Evolutionary conservation across 2,113 vertebrate genomes (phyloP), one percentile per base, ranked within the genome.

Genomic region (Tyrannus savana): DNA sequence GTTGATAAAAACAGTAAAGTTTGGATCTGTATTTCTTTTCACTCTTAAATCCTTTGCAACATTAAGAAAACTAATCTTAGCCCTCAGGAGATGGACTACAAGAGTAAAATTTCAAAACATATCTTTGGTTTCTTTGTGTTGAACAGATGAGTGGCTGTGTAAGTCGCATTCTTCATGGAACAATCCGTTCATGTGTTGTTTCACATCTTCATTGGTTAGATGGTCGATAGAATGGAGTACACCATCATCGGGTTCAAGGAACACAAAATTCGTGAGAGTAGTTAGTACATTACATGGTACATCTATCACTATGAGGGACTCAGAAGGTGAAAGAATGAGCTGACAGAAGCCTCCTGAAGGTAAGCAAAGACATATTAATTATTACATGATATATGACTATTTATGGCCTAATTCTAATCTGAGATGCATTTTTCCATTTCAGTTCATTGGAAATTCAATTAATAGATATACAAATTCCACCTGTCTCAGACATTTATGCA

Each of bases 161-260:
- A 30, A n/a, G 3, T 46, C 47, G 1, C 10, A 60, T 59, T 84
- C 21, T 22, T 85, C 31, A 76, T 1, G 2, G 47, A 27, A 7
- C 2, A 42, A 59, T 68, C 67, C 2, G n/a, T 16, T 52, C 50
- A 28, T 52, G 50, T n/a, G 8, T 7, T 82, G 25, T 66, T 82
- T 79, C 55, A 82, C 0, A 1, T 39, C 63, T 73, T 52, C 35
- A 22, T 21, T 11, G 19, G 3, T 62, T 37, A n/a, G 30, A 39
- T 2, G 3, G 17, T 6, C 0, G 0, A 3, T 27, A 14, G 37
- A n/a, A 80, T 25, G 31, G 30, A 87, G 52, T 1, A 1, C 7
- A 83, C 9, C 28, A 7, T 19, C 3, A 1, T 6, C n/a, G 22
- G 16, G 16, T 80, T 88, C 37, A 56, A 14, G 50, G 10, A 28